Conservation (phyloP, 1,140 invertebrate genomes). For the Monochamus saltuarius region DNA sequence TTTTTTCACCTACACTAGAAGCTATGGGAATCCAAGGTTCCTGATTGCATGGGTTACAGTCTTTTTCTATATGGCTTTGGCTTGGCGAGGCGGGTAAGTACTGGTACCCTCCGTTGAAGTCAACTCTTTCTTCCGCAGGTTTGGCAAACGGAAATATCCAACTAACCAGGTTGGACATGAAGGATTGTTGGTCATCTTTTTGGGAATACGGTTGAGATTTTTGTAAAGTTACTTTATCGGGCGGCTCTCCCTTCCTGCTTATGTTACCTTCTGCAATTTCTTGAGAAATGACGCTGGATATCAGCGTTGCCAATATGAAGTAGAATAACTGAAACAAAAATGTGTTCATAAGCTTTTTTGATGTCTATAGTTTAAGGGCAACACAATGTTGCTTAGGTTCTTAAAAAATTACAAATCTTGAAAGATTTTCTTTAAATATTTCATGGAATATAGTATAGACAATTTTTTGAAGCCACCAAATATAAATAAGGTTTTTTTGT, state of each 20-base stretch:
- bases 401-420: too few species aligned
- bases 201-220: conserved; percentile 1
- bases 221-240: conserved; percentile 1
- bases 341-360: too few species aligned
- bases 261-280: conserved; percentile 7
- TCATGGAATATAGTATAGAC: too few species aligned
- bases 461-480: too few species aligned
- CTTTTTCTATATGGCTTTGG: conserved; percentile 45
- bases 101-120: background rate
- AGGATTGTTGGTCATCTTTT: conserved; percentile 1
- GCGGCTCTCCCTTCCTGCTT: background rate
- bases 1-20: conserved; percentile 36
- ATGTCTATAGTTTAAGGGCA: too few species aligned
- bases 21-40: conserved; percentile 76
- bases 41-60: conserved; percentile 73
- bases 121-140: conserved; percentile 1
- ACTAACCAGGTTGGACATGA: conserved; percentile 6
- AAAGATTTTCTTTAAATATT: too few species aligned
- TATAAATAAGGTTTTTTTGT: too few species aligned
- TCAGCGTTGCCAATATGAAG: background rate
- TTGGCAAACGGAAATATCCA: conserved; percentile 11
- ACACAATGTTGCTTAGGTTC: too few species aligned
- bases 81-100: conserved; percentile 4
- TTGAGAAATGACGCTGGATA: background rate
- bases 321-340: conserved; percentile 4